Evolutionary conservation across 1,140 invertebrate species (phyloP), one percentile per base, ranked within the genome.

Genomic region (Saccostrea glomerata): DNA sequence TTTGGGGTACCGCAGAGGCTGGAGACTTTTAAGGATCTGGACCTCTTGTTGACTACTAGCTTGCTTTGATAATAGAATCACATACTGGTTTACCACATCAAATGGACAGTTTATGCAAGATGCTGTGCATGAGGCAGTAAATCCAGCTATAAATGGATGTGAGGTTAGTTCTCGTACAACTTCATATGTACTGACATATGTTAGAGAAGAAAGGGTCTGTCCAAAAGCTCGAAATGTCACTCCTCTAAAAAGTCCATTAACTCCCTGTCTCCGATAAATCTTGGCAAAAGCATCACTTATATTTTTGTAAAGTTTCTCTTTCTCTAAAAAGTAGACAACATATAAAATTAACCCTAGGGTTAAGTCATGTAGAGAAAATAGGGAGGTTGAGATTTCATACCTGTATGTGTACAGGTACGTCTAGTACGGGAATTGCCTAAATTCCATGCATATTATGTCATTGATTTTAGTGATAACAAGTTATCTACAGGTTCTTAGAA

Each of bases 51-150:
- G 70, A 36, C 25, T 77, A 77, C 23, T 77, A 13, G 70, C 70
- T 12, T 77, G 70, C 15, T 77, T 77, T 13, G 70, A 77, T 36
- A 77, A 77, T 0, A 77, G 70, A 77, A 77, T 77, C 30, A 77
- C 70, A 36, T 77, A 77, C 23, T 77, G 70, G 70, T 77, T 77
- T 25, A 77, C 70, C 11, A 77, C 70, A 77, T 77, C 70, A 77
- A 77, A 77, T 36, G 70, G 70, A 17, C 70, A 77, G 70, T 77
- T 77, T 30, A 77, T 77, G 70, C 11, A 77, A 11, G 70, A 77
- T 0, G 70, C 70, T 36, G 70, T 77, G 70, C 70, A 77, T 15
- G 70, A 77, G 25, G 70, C 70, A 77, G 70, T 15, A 30, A 77
- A 77, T 11, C 70, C 70, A 13, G 70, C 70, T 17, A 77, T 77